Conservation (phyloP, 2,888 invertebrate species). For the Petrolisthes manimaculis region DNA sequence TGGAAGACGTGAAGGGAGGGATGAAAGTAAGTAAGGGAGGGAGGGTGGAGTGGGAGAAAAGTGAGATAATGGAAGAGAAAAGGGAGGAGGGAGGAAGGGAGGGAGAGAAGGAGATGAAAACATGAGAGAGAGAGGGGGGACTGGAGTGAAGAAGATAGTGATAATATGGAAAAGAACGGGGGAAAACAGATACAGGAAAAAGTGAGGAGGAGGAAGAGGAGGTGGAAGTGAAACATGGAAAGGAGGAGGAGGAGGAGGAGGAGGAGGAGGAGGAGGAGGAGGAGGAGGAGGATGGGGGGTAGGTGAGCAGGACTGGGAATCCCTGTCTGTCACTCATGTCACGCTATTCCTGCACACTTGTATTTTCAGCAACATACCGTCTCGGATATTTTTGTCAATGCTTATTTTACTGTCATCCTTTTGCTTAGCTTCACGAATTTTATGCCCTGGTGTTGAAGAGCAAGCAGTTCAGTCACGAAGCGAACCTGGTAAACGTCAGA, state of each 20-base stretch:
- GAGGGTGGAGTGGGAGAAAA: not conserved
- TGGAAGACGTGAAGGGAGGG: not conserved
- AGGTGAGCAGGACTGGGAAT: not conserved
- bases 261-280: not conserved
- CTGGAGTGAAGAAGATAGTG: not conserved
- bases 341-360: too few relatives aligned
- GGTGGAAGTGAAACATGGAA: not conserved
- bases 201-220: slow-evolving; percentile 4
- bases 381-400: too few relatives aligned
- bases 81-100: not conserved
- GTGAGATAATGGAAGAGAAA: not conserved
- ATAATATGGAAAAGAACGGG: not conserved
- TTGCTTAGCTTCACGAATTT: too few relatives aligned
- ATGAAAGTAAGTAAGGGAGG: not conserved
- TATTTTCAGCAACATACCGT: too few relatives aligned
- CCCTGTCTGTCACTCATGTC: too few relatives aligned
- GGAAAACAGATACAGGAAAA: not conserved
- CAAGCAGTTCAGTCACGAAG: too few relatives aligned
- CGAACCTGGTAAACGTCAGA: too few relatives aligned
- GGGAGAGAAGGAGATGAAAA: not conserved
- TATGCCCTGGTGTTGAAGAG: too few relatives aligned
- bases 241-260: not conserved
- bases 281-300: not conserved
- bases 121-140: not conserved
- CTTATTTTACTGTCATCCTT: too few relatives aligned